Evolutionary conservation across 2,797 vertebrate species (phyloP).

Genomic region (Toxotes lorentzi): DNA sequence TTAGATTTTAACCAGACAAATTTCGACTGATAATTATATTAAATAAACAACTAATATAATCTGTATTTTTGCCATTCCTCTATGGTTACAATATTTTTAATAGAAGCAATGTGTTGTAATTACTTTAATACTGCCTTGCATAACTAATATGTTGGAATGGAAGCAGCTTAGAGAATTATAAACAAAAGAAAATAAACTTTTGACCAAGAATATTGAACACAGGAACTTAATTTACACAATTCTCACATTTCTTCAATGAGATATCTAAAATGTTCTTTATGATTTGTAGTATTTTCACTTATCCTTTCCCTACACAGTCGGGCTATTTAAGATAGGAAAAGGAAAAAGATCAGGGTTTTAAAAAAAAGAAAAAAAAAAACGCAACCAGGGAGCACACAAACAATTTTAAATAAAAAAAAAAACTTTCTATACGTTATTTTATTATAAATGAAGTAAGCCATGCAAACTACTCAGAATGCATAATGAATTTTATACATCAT

Average conservation of each 20-base stretch:
- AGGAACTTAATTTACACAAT: conserved; percentile 40
- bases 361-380: conserved; percentile 21
- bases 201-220: not conserved
- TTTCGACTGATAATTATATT: conserved; percentile 41
- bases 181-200: conserved; percentile 32
- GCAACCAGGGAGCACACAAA: conserved; percentile 38
- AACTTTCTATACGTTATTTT: conserved; percentile 79
- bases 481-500: conserved; percentile 91
- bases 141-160: conserved; percentile 7
- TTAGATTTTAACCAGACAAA: conserved; percentile 23
- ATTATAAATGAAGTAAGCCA: conserved; percentile 86
- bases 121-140: conserved; percentile 4
- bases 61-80: not conserved
- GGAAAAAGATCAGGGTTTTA: conserved; percentile 34
- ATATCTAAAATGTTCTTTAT: conserved; percentile 33
- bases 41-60: conserved; percentile 29
- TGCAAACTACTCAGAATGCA: conserved; percentile 89
- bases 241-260: conserved; percentile 22
- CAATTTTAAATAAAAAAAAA: conserved; percentile 58
- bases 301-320: conserved; percentile 16
- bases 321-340: conserved; percentile 17
- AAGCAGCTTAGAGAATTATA: conserved; percentile 10
- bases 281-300: conserved; percentile 25
- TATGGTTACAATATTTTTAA: not conserved
- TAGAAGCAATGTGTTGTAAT: not conserved